Evolutionary conservation across 1,140 invertebrate genomes (phyloP), one percentile per base, ranked within the genome.

Genomic region (Caenorhabditis briggsae): DNA sequence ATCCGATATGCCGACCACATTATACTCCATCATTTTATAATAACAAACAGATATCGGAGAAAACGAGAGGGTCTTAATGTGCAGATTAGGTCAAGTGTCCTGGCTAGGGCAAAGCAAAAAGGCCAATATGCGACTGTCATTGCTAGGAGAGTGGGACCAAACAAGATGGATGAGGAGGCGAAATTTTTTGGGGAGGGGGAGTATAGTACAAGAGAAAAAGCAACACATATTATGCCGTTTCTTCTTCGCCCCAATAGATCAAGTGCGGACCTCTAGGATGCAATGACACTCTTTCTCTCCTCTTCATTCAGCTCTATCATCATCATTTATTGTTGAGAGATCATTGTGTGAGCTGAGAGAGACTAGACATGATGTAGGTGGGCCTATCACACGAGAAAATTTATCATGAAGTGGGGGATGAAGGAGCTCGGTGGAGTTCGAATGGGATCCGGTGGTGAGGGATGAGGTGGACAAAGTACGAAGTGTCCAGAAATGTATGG

Each of bases 331-430:
- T 70, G 65, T 70, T 78, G 18, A 41, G 9, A 20, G 70, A 50
- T 41, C 16, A 50, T 46, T 23, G 8, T 33, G 33, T 33, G 2
- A 50, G n/a, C 6, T 78, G 3, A 16, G 14, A 50, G 43, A 78
- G 20, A 53, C 46, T n/a, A 78, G 70, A 41, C 46, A 50, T 33
- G 70, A 50, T 78, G 70, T 78, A 78, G 70, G 43, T 78, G 46
- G 46, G 70, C 70, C 33, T 78, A 78, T 78, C 70, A 78, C 70
- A 20, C 16, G 70, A 78, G 70, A 46, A 78, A 78, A 78, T 78
- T 78, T 50, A 53, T 78, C 70, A 78, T 78, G 70, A 18, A 70
- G 64, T 41, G 41, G 64, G 64, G 43, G 16, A 70, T 25, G 70
- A 50, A 20, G 23, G 50, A 16, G 20, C 25, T 18, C 14, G 5